Base-by-base conservation (phyloP, 2,888 invertebrate species). In the Diloba caeruleocephala region DNA sequence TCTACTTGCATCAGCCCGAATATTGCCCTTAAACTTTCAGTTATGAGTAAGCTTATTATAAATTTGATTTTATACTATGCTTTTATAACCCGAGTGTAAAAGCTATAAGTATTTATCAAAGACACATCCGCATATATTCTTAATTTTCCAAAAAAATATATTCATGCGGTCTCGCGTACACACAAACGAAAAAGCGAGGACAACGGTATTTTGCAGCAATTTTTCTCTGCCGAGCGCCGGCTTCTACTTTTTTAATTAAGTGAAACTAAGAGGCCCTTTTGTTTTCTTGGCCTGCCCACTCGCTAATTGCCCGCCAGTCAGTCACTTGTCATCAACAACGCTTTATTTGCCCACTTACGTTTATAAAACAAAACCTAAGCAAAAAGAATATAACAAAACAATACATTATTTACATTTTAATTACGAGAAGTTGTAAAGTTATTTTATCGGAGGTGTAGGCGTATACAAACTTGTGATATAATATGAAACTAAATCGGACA, bases 251-350 rank as follows among this genome's bases (percentile, higher is more conserved):
- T 88, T 89, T 90, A 90, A 90, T 90, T 89, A 89, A 88, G 87
- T 88, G 81, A 85, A 88, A 85, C 87, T 85, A 87, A 88, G 85
- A 85, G 88, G 81, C 81, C 78, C 83, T 84, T 85, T 88, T 87
- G 84, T 87, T 84, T 73, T 76, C 71, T 69, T 71, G 71, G 72
- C 72, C 73, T 75, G 74, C 74, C 78, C 76, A 71, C 72, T 73
- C 82, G 79, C 84, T 89, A 89, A 89, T 89, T 89, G 87, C 87
- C 82, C 81, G 82, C 82, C 89, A 88, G 84, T 90, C 89, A 88
- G 85, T 89, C 86, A 86, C 87, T 88, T 89, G 86, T 85, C 85
- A 84, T 79, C 81, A 79, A 77, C 85, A 87, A 85, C 72, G 82
- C 79, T 84, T 82, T 85, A 84, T 86, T 83, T 82, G 70, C 74